Evolutionary conservation across 2,113 vertebrate species (phyloP).

Genomic region (Oncorhynchus gorbuscha): DNA sequence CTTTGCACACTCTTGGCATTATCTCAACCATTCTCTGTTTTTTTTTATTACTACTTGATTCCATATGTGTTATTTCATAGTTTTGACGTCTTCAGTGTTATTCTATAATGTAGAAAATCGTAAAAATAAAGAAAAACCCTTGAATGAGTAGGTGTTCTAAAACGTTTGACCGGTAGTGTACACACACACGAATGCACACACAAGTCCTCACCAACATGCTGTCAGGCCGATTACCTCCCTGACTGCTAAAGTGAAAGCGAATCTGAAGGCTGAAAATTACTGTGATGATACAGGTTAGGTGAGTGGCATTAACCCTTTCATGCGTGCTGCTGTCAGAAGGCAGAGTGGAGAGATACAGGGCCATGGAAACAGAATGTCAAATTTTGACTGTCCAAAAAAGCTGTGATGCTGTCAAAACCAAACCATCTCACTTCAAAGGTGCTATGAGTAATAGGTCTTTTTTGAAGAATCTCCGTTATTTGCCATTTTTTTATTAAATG

Average conservation of each 20-base stretch:
- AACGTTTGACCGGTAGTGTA: too few relatives aligned
- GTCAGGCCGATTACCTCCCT: not conserved
- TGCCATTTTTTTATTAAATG: too few relatives aligned
- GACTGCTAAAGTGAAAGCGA: conserved; percentile 5
- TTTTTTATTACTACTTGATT: too few relatives aligned
- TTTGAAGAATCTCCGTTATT: too few relatives aligned
- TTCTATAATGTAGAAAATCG: too few relatives aligned
- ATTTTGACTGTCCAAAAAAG: not conserved
- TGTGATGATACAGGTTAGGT: conserved; percentile 1
- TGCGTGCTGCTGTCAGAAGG: not conserved
- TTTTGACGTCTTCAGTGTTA: too few relatives aligned
- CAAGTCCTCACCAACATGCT: not conserved
- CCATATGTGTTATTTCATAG: too few relatives aligned
- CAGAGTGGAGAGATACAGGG: not conserved
- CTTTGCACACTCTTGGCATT: too few relatives aligned
- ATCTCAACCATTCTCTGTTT: too few relatives aligned
- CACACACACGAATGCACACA: not conserved
- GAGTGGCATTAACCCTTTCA: not conserved
- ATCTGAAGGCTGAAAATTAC: conserved; percentile 4
- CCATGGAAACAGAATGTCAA: not conserved
- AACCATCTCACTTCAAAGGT: not conserved
- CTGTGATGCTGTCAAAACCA: not conserved
- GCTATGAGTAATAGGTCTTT: too few relatives aligned
- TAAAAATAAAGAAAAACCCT: conserved; percentile 9
- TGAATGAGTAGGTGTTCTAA: too few relatives aligned